phyloP scores from a whole-genome alignment of 2,888 invertebrate species.

The Mayetiola destructor region DNA sequence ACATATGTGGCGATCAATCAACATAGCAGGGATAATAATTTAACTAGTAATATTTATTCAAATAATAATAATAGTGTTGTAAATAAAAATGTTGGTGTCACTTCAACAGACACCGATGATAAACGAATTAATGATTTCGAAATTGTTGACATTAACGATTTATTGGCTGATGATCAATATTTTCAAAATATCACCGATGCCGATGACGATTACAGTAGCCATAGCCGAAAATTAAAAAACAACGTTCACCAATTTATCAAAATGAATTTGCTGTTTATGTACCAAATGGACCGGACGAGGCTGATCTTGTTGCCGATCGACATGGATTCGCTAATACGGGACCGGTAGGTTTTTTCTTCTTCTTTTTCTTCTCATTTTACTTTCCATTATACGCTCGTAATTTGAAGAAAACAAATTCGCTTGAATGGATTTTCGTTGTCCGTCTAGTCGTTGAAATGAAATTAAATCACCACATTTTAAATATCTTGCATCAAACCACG shows the following conservation, averaged over 20 bases:
- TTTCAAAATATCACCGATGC: no score
- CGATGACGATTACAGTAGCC: neutral
- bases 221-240: neutral
- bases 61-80: slow-evolving; percentile 7
- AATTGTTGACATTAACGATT: neutral
- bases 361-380: neutral
- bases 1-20: no score
- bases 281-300: slow-evolving; percentile 54
- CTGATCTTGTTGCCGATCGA: slow-evolving; percentile 60
- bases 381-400: neutral
- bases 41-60: neutral
- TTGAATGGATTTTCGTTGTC: neutral
- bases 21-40: slow-evolving; percentile 13
- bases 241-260: slow-evolving; percentile 43
- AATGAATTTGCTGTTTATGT: slow-evolving; percentile 80
- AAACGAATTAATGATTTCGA: neutral
- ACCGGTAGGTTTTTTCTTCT: slow-evolving; percentile 51
- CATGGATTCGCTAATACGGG: slow-evolving; percentile 78
- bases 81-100: neutral
- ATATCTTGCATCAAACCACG: neutral
- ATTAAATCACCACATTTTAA: neutral
- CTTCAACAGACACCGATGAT: neutral
- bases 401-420: neutral
- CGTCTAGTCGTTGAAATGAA: neutral
- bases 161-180: no score